Base-by-base conservation (phyloP, 2,888 invertebrate genomes). In the Drosophila subquinaria region DNA sequence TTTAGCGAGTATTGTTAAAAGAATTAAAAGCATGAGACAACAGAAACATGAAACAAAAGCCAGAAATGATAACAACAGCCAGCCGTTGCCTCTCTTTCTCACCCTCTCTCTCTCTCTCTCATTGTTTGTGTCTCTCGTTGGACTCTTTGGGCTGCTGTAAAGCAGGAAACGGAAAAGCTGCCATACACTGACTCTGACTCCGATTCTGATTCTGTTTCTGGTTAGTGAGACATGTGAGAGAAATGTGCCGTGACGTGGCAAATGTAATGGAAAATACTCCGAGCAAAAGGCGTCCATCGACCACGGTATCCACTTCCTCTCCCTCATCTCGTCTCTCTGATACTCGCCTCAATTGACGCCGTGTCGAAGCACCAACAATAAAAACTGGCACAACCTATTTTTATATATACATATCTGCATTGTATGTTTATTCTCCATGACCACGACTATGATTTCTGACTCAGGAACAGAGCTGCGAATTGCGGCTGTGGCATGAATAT, bases 241-340 rank as follows among this genome's bases (percentile, higher is more conserved):
- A 88, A 85, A 88, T 84, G 83, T 88, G 82, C 86, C 83, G 82
- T 88, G 83, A 85, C 83, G 82, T 66, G 80, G 73, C 80, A 83
- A 88, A 84, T 84, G 88, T 85, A 82, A 88, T 82, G 83, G 85
- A 88, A 84, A 84, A 88, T 85, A 73, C 71, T 69, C 40, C 53
- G 57, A 72, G 68, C 47, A 60, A 50, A 51, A 60, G 60, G 50
- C 60, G 53, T 27, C 27, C 43, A 62, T 53, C 33, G 36, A 15
- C 33, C 47, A 56, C 13, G 15, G 23, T 11, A n/a, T n/a, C 9
- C 23, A 4, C 8, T 23, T 4, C 55, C 38, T n/a, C 45, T 30
- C 62, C 13, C 9, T 17, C 13, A n/a, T 11, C 9, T 17, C 13
- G 17, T n/a, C 5, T 15, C 38, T 27, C 27, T 27, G 27, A 1